Conservation (phyloP, 1,140 invertebrate species). For the Saccostrea echinata region DNA sequence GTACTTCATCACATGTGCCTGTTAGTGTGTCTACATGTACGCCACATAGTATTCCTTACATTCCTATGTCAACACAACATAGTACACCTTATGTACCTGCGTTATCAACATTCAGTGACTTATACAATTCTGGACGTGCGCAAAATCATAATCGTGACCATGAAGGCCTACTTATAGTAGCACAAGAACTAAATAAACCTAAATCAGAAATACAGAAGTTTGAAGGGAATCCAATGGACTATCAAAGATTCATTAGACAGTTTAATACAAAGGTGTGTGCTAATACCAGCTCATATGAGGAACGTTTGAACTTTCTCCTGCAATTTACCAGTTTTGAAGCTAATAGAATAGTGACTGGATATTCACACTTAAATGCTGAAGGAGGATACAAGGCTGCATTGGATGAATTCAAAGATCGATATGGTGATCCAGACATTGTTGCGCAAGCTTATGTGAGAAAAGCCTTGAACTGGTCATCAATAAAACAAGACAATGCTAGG, state of each 20-base stretch:
- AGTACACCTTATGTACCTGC: slow-evolving; percentile 13
- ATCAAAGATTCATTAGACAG: slow-evolving; percentile 51
- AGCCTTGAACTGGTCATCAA: slow-evolving; percentile 48
- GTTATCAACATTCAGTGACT: background rate
- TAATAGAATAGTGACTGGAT: slow-evolving; percentile 52
- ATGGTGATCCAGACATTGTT: slow-evolving; percentile 54
- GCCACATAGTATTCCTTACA: background rate
- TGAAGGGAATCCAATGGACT: slow-evolving; percentile 53
- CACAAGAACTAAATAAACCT: slow-evolving; percentile 47
- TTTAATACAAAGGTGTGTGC: slow-evolving; percentile 50
- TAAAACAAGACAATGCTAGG: slow-evolving; percentile 48
- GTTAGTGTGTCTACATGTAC: background rate
- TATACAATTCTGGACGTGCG: background rate
- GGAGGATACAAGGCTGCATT: slow-evolving; percentile 49
- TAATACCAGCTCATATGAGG: slow-evolving; percentile 49
- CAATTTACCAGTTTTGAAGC: slow-evolving; percentile 55
- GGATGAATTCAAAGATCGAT: slow-evolving; percentile 47
- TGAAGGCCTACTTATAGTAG: slow-evolving; percentile 1
- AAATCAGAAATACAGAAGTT: slow-evolving; percentile 51
- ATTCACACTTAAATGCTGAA: slow-evolving; percentile 46
- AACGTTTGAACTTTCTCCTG: slow-evolving; percentile 52
- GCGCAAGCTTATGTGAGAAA: slow-evolving; percentile 54
- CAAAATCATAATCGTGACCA: background rate
- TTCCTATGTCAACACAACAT: background rate
- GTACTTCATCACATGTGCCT: background rate